A percentile compares a stretch with the other conserved stretches of the same genome.
Conservation (phyloP, 1,140 invertebrate genomes). For the Platyura marginata region DNA sequence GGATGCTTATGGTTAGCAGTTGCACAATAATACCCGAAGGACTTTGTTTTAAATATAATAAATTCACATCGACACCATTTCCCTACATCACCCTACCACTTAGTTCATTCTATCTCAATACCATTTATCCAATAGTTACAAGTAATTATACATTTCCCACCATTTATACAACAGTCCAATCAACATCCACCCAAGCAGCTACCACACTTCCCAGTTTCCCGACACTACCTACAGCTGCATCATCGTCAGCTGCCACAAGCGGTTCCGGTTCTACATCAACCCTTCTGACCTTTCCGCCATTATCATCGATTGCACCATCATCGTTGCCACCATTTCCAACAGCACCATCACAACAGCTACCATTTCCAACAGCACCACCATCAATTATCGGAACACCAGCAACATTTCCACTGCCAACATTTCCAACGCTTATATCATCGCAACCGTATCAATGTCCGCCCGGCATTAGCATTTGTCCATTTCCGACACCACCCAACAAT, state of each 20-base stretch:
- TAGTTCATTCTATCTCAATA: constrained; percentile 4
- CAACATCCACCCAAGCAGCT: background rate
- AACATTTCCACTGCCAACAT: constrained; percentile 5
- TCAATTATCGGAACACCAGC: constrained; percentile 4
- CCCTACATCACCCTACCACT: constrained; percentile 12
- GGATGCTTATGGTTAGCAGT: too few species aligned
- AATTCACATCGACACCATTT: too few species aligned
- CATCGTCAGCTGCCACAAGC: background rate
- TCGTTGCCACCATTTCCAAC: constrained; percentile 9
- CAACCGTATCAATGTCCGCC: background rate
- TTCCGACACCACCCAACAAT: background rate
- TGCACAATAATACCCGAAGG: too few species aligned
- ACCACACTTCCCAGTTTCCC: background rate
- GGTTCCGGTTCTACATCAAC: background rate
- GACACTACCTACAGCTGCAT: background rate
- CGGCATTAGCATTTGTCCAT: background rate
- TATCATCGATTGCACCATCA: background rate
- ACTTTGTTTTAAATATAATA: too few species aligned
- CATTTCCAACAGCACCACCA: constrained; percentile 13
- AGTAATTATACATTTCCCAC: background rate
- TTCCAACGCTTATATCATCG: background rate
- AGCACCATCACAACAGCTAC: constrained; percentile 8
- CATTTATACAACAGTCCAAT: background rate
- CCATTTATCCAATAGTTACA: constrained; percentile 4
- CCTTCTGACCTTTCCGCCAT: background rate